These are phyloP conservation scores for Dipodomys merriami DNA, from an alignment of 2,113 vertebrate genomes.

Conservation along the genomic window DNA sequence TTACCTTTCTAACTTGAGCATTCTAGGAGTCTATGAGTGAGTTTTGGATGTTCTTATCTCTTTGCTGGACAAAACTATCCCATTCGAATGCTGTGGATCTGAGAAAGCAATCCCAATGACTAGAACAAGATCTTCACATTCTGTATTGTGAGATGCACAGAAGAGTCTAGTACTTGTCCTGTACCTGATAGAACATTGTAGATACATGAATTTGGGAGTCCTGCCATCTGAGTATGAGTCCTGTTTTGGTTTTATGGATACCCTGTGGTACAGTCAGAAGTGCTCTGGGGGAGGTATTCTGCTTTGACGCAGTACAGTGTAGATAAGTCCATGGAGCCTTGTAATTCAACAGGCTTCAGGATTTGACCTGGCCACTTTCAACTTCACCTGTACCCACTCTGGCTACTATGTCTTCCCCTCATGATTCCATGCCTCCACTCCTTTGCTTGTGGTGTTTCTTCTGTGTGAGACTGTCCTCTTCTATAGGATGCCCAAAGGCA, in stretches of 20 bases:
- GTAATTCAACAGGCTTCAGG: not conserved
- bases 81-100: not conserved
- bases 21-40: not conserved
- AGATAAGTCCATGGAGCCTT: not conserved
- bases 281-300: not conserved
- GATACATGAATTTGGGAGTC: not conserved
- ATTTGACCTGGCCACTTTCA: not conserved
- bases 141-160: not conserved
- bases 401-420: not conserved
- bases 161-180: not conserved
- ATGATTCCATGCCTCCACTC: not conserved
- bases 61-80: conserved; percentile 1
- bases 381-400: not conserved
- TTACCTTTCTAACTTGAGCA: not conserved
- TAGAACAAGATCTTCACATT: not conserved
- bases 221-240: not conserved
- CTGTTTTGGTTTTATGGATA: not conserved
- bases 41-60: not conserved
- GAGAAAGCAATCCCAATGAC: conserved; percentile 7
- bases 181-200: not conserved
- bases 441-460: not conserved
- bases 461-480: not conserved
- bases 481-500: not conserved
- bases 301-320: not conserved
- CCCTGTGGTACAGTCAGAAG: not conserved